These are phyloP conservation scores for Artibeus lituratus DNA, from an alignment of 2,797 vertebrate species.

Conservation along the genomic window DNA sequence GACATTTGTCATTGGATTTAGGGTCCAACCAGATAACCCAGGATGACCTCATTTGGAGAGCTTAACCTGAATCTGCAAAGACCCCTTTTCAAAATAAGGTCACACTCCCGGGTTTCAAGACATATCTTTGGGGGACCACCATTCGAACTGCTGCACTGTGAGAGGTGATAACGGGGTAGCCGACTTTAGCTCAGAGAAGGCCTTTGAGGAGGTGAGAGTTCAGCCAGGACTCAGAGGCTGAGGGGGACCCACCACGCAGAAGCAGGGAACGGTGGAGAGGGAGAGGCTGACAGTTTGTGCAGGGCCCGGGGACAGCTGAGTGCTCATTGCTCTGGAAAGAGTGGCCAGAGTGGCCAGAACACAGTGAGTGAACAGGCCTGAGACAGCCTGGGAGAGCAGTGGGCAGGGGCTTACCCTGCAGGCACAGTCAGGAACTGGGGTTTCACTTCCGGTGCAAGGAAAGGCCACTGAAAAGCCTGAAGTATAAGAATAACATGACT, in stretches of 20 bases:
- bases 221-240: neutral
- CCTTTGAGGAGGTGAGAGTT: neutral
- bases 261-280: rapidly evolving
- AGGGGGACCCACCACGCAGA: neutral
- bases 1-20: neutral
- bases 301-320: neutral
- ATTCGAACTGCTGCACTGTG: too few relatives aligned
- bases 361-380: neutral
- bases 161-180: too few relatives aligned
- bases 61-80: neutral
- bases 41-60: neutral
- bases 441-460: neutral
- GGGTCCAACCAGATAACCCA: neutral
- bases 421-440: neutral
- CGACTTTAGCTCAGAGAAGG: neutral
- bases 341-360: neutral
- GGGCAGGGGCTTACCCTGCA: neutral
- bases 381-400: neutral
- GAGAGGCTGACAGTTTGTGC: neutral
- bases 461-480: neutral
- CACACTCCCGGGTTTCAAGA: neutral
- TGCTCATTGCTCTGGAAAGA: neutral
- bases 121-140: neutral
- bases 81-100: neutral
- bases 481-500: neutral